Conservation (phyloP, 2,113 vertebrate genomes). For the Zootoca vivipara region DNA sequence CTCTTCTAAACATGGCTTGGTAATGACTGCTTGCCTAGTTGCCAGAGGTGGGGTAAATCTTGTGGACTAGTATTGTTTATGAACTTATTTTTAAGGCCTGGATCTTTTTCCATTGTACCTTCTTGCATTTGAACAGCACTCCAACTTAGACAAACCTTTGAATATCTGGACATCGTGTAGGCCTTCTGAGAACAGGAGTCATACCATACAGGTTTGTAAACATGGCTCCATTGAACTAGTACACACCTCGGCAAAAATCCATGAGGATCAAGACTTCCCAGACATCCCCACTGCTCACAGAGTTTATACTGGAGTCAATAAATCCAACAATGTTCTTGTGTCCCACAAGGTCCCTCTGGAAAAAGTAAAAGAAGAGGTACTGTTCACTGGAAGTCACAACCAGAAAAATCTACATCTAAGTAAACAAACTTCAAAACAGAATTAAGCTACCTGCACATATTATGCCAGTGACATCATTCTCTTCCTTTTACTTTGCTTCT, state of each 20-base stretch:
- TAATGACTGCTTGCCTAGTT: not conserved
- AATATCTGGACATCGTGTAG: not conserved
- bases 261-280: conserved; percentile 98
- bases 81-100: not conserved
- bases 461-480: not conserved
- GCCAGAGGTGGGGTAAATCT: not conserved
- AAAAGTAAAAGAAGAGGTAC: conserved; percentile 10
- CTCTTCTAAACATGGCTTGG: not conserved
- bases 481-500: not conserved
- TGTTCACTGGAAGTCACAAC: not conserved
- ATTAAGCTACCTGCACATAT: not conserved
- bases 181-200: not conserved
- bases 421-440: not conserved
- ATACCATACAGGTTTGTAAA: not conserved
- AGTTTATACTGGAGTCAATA: conserved; percentile 94
- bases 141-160: not conserved
- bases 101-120: not conserved
- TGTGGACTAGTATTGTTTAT: not conserved
- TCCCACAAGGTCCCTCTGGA: conserved; percentile 91
- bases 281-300: conserved; percentile 91
- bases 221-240: rapidly evolving
- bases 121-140: not conserved
- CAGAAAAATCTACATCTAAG: not conserved
- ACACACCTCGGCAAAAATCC: conserved; percentile 96
- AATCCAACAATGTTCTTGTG: conserved; percentile 98